Evolutionary conservation across 2,797 vertebrate genomes (phyloP), one percentile per base, ranked within the genome.

Genomic region (Sebastes umbrosus): DNA sequence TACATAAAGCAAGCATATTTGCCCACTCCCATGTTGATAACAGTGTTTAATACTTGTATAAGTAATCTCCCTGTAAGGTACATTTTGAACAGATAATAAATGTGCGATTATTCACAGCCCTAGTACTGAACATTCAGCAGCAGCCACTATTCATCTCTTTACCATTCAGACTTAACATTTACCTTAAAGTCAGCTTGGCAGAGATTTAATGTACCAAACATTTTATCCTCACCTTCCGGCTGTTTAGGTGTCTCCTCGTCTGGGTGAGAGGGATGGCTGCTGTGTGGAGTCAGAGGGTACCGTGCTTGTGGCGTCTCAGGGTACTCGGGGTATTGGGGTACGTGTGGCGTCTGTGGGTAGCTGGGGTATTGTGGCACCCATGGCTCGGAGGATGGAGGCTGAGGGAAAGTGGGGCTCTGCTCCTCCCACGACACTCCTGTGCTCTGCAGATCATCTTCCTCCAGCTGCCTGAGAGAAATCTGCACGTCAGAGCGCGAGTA

Each of bases 381-480:
- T 1, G 92, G 92, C 65, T 90, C 84, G 52, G 86, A 91, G 55
- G 90, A 90, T 11, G 93, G 93, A 36, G 70, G 84, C 58, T 94
- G 89, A 25, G 86, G 89, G 71, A 87, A 88, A n/a, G 63, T 60
- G 3, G 91, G 91, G 50, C 82, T 89, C 81, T 92, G 86, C 62
- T 93, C 91, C 73, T 92, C 91, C 84, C 91, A 87, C 9, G 90
- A 88, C 31, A 90, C 8, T 2, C 87, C 89, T 1, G 93, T 92
- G 77, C 92, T 81, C 83, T 96, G 95, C 84, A 97, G 86, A 65
- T 97, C 97, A 6, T 97, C 97, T 22, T 95, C 95, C 46, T 97
- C 97, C 2, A 98, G 95, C 88, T 97, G 97, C 78, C 96, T 96
- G 92, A 98, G 90, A 6, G 94, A 94, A 70, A 96, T 92, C 92